These are phyloP conservation scores for Hydrocynus forskahlii DNA, from an alignment of 2,797 vertebrate species.

Conservation along the genomic window DNA sequence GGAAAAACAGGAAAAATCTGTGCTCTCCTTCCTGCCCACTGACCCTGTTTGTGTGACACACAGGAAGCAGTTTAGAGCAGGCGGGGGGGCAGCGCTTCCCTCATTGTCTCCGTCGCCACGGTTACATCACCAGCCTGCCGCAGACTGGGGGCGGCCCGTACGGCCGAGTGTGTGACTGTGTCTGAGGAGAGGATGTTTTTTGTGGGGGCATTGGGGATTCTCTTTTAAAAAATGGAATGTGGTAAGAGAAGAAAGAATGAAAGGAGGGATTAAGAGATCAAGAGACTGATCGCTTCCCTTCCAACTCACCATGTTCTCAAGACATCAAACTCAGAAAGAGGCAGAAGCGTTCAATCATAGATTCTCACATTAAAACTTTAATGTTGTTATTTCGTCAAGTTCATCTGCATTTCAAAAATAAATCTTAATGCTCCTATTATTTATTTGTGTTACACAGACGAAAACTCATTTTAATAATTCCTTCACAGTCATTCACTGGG, in stretches of 20 bases:
- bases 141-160: slow-evolving; percentile 2
- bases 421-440: background rate
- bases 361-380: background rate
- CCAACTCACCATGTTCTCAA: background rate
- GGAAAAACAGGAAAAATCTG: slow-evolving; percentile 95
- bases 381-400: background rate
- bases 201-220: background rate
- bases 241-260: slow-evolving; percentile 13
- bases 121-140: slow-evolving; percentile 54
- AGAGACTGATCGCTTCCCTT: slow-evolving; percentile 10
- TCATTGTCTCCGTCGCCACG: slow-evolving; percentile 47
- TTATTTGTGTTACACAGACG: no score
- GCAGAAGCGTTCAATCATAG: background rate
- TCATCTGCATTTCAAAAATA: background rate
- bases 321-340: background rate
- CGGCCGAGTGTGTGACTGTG: slow-evolving; percentile 20
- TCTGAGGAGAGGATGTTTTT: slow-evolving; percentile 37
- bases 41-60: slow-evolving; percentile 63
- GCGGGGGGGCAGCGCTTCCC: slow-evolving; percentile 50
- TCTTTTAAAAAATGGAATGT: slow-evolving; percentile 8
- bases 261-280: slow-evolving; percentile 4
- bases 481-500: no score
- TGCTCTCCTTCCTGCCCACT: slow-evolving; percentile 80
- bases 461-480: no score
- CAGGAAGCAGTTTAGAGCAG: slow-evolving; percentile 61